A percentile compares a stretch with the other conserved stretches of the same genome.
Conservation (phyloP, 2,113 vertebrate genomes). For the Garra rufa region DNA sequence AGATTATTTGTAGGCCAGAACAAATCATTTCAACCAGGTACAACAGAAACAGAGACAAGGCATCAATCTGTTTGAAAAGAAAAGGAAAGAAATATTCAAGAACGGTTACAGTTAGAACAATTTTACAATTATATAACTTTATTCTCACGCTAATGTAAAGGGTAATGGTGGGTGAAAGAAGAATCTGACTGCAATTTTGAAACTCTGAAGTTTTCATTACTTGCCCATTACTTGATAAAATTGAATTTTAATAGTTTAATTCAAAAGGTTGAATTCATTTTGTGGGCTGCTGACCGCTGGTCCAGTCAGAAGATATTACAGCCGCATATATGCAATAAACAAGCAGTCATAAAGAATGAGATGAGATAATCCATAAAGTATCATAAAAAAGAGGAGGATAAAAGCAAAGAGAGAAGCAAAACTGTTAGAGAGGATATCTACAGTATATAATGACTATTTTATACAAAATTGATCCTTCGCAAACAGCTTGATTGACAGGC, state of each 20-base stretch:
- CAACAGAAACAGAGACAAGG: constrained; percentile 91
- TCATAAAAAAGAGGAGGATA: neutral
- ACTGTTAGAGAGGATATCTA: neutral
- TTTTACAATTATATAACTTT: neutral
- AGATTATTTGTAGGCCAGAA: constrained; percentile 96
- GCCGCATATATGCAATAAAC: neutral
- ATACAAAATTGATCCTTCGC: too few relatives aligned
- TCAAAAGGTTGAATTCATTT: neutral
- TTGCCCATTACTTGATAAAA: neutral
- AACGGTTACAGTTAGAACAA: neutral
- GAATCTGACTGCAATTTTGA: neutral
- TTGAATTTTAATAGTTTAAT: neutral
- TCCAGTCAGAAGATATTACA: neutral
- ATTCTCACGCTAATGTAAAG: neutral
- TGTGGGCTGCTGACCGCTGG: neutral
- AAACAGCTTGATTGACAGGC: too few relatives aligned
- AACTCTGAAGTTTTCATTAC: neutral
- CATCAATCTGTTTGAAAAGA: constrained; percentile 83
- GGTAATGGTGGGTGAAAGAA: neutral
- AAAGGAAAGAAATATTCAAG: neutral
- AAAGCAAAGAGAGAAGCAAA: too few relatives aligned
- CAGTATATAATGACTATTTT: neutral
- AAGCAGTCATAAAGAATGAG: neutral
- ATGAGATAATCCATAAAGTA: neutral
- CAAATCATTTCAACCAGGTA: constrained; percentile 99